These are phyloP conservation scores for Entomyzon cyanotis DNA, from an alignment of 2,113 vertebrate genomes.

Conservation along the genomic window DNA sequence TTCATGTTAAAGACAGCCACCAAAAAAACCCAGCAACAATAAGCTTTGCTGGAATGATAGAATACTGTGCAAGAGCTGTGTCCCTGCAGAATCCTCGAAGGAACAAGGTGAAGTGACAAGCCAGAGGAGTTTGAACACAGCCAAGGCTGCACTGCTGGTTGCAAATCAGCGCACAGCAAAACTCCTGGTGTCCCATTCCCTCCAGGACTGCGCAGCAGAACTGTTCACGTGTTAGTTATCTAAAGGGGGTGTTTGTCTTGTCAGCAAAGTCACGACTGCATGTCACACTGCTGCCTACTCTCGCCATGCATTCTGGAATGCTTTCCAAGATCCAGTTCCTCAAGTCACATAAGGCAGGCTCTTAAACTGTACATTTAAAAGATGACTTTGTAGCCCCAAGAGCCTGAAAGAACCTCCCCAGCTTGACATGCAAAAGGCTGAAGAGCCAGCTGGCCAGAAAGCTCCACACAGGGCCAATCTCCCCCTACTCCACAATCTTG, in stretches of 20 bases:
- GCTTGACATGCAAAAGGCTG: not conserved
- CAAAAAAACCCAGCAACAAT: not conserved
- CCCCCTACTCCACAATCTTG: not conserved
- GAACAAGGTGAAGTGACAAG: not conserved
- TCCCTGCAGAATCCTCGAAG: not conserved
- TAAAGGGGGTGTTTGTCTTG: not conserved
- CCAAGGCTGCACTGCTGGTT: not conserved
- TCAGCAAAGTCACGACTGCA: not conserved
- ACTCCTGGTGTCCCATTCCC: not conserved
- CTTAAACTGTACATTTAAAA: not conserved
- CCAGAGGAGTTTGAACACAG: not conserved
- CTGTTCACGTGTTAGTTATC: not conserved
- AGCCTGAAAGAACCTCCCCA: not conserved
- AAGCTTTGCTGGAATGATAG: not conserved
- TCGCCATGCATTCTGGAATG: not conserved
- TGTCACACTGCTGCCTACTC: not conserved
- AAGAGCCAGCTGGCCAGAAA: not conserved
- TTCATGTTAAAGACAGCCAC: not conserved
- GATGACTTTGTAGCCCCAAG: not conserved
- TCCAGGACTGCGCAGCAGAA: not conserved
- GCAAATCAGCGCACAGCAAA: not conserved
- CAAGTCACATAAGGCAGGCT: not conserved
- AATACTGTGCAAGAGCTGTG: rapidly evolving
- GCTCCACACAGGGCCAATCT: not conserved
- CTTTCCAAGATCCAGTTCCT: not conserved